Base-by-base conservation (phyloP, 37 sponge, comb jelly and placozoan genomes). In the Bolinopsis microptera region DNA sequence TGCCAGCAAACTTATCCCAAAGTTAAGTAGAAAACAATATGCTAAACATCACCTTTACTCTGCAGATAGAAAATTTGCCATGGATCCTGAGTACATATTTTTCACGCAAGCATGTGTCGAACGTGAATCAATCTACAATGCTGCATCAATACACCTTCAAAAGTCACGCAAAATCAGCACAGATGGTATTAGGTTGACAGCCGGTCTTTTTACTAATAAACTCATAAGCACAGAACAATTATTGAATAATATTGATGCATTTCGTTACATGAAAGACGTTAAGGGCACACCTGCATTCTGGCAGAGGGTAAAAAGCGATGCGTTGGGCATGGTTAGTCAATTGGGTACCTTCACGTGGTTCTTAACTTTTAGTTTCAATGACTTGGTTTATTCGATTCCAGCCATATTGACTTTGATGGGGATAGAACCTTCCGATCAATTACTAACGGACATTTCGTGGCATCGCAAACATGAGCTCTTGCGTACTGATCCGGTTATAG, bases 211-310 rank as follows among this genome's bases (percentile, higher is more conserved):
- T 25, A 9, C 2, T 28, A 24, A 9, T 70, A 25, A 70, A 25
- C n/a, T 25, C 28, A 13, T 28, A 24, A 8, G 22, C 38, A 80
- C 38, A 27, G 36, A 35, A 2, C 23, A 80, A 5, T 35, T 80
- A 22, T 8, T 8, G 21, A 80, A 33, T 80, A 32, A 28, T 1
- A 80, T 80, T 35, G 83, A 80, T 28, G 36, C 8, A 22, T 35
- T 80, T 32, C 5, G 35, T 22, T 80, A 35, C 83, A 80, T 80
- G 83, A 80, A 80, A 33, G 35, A 80, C 27, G 35, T 80, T 1
- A 80, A 80, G 23, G 83, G 83, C 13, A 36, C 83, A 1, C 83
- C 83, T 80, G 83, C 83, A 28, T 32, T 35, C 8, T 80, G 35
- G 38, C 33, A 80, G 23, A 5, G 83, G 3, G 5, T 32, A 18